These are phyloP conservation scores for Bos indicus DNA, from an alignment of 2,113 vertebrate species.

Conservation along the genomic window DNA sequence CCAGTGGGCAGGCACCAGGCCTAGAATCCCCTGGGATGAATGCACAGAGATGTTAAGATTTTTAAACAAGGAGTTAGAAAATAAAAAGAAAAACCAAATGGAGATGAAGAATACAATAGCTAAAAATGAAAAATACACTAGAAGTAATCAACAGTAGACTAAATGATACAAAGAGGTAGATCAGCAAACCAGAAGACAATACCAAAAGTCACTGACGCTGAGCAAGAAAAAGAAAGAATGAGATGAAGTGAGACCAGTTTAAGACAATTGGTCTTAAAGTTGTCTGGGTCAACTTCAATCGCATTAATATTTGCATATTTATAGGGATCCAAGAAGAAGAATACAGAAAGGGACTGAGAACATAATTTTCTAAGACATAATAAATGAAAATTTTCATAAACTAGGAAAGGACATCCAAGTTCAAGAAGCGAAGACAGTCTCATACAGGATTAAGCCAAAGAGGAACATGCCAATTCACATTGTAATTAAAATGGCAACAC, in stretches of 20 bases:
- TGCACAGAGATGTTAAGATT: not conserved
- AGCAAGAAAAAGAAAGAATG: not conserved
- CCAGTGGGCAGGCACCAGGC: not conserved
- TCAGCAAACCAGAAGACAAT: not conserved
- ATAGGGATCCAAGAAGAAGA: not conserved
- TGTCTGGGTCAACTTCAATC: not conserved
- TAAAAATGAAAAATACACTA: not conserved
- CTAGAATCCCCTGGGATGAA: not conserved
- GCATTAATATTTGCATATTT: not conserved
- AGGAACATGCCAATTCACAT: not conserved
- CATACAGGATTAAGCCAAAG: not conserved
- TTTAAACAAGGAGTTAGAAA: not conserved
- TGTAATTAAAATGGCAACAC: not conserved
- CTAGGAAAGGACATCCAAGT: not conserved
- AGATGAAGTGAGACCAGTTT: not conserved
- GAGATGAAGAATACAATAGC: not conserved
- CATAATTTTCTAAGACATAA: not conserved
- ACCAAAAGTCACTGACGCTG: not conserved
- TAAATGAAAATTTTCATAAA: not conserved
- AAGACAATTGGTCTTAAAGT: not conserved
- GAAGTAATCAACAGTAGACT: not conserved
- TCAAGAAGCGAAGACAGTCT: not conserved
- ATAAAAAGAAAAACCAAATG: not conserved
- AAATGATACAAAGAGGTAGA: not conserved
- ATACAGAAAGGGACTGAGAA: not conserved